Evolutionary conservation across 2,113 vertebrate species (phyloP).

Genomic region (Xyrauchen texanus): DNA sequence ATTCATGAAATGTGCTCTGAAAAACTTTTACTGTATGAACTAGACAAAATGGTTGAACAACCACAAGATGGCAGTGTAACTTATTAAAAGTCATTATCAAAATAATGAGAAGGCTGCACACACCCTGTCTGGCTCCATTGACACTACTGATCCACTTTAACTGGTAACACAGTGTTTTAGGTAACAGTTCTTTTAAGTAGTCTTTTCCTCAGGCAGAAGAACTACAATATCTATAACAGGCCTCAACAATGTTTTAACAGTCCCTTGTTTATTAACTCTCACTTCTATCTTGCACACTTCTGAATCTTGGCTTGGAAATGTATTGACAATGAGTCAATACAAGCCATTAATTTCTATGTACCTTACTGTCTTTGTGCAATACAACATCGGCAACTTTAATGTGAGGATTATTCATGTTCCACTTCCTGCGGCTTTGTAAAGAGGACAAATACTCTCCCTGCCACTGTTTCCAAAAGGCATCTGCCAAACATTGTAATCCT

Average conservation of each 20-base stretch:
- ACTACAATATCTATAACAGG: not conserved
- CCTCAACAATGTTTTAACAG: not conserved
- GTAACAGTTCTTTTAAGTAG: not conserved
- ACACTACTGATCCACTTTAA: too few relatives aligned
- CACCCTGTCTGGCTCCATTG: too few relatives aligned
- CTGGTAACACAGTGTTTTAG: too few relatives aligned
- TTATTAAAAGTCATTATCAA: too few relatives aligned
- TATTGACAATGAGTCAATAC: conserved; percentile 12
- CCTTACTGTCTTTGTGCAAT: conserved; percentile 24
- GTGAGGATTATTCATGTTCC: conserved; percentile 9
- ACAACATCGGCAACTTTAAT: conserved; percentile 17
- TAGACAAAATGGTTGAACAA: too few relatives aligned
- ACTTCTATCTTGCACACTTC: not conserved
- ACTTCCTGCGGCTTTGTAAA: conserved; percentile 33
- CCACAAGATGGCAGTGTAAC: too few relatives aligned
- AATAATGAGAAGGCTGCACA: too few relatives aligned
- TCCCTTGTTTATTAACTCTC: conserved; percentile 12
- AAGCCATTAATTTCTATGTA: conserved; percentile 24
- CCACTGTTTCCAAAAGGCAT: conserved; percentile 50
- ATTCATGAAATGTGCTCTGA: too few relatives aligned
- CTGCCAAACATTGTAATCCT: conserved; percentile 38
- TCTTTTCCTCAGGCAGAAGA: not conserved
- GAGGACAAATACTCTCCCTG: conserved; percentile 34
- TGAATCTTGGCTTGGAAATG: not conserved
- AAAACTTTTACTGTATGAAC: too few relatives aligned